phyloP scores from a whole-genome alignment of 2,113 vertebrate genomes.

The Pelodiscus sinensis region DNA sequence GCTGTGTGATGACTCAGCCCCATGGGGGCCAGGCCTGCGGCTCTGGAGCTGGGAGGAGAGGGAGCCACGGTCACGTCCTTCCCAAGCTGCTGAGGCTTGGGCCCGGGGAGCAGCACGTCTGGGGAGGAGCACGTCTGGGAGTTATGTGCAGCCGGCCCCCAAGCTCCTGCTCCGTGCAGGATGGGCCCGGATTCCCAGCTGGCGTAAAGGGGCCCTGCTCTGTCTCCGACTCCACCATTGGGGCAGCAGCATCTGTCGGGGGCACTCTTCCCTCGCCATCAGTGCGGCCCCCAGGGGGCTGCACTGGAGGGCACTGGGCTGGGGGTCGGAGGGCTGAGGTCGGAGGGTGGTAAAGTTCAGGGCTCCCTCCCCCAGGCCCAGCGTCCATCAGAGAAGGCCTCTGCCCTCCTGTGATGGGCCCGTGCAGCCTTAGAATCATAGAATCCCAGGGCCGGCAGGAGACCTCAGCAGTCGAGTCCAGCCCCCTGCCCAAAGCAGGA shows the following conservation, averaged over 20 bases:
- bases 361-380: background rate
- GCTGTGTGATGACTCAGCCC: background rate
- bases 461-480: too few species aligned
- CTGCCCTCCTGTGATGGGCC: background rate
- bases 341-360: background rate
- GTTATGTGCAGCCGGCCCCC: background rate
- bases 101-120: background rate
- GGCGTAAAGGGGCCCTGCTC: background rate
- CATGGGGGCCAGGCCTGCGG: background rate
- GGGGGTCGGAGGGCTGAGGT: background rate
- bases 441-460: too few species aligned
- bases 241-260: background rate
- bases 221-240: background rate
- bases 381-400: background rate
- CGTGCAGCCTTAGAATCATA: too few species aligned
- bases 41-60: background rate
- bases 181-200: too few species aligned
- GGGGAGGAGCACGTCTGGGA: background rate
- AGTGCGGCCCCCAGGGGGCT: background rate
- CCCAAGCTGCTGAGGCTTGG: background rate
- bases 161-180: too few species aligned
- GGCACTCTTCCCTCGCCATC: background rate
- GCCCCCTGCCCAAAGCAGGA: too few species aligned
- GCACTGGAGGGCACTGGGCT: background rate
- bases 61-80: background rate